phyloP scores from a whole-genome alignment of 2,888 invertebrate species.

The Abrostola tripartita region DNA sequence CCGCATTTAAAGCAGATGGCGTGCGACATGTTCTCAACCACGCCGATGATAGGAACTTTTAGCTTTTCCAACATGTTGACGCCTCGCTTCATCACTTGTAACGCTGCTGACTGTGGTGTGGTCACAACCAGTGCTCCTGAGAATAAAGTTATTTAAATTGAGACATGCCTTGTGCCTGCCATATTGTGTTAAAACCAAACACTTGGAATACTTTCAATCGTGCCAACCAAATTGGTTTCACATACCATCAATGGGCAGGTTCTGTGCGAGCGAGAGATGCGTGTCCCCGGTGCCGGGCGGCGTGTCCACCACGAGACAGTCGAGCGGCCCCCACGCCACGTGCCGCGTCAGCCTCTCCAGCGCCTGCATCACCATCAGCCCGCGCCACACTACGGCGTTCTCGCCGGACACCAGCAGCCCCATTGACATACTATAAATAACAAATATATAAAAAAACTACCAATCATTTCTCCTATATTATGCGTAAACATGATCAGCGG shows the following conservation, averaged over 20 bases:
- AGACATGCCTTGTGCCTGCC: not conserved
- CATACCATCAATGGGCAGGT: conserved; percentile 93
- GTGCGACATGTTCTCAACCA: conserved; percentile 97
- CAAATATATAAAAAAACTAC: too few species aligned
- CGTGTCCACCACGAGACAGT: conserved; percentile 97
- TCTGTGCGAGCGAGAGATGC: conserved; percentile 96
- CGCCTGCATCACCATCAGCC: conserved; percentile 98
- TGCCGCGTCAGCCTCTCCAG: conserved; percentile 94
- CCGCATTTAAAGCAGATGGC: conserved; percentile 93
- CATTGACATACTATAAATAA: too few species aligned
- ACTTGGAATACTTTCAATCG: not conserved
- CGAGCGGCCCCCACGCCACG: conserved; percentile 96
- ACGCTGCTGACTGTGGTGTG: conserved; percentile 96
- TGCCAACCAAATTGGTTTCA: not conserved
- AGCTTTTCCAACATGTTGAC: conserved; percentile 96
- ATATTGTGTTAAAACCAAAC: too few species aligned
- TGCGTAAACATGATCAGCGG: too few species aligned
- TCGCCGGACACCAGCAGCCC: conserved; percentile 96
- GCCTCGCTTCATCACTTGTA: conserved; percentile 95
- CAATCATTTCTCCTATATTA: too few species aligned
- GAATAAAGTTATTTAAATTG: conserved; percentile 34
- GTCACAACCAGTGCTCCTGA: conserved; percentile 96
- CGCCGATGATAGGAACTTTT: conserved; percentile 94
- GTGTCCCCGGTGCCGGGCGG: conserved; percentile 99
- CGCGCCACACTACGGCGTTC: conserved; percentile 97